Evolutionary conservation across 37 sponge, comb jelly and placozoan genomes (phyloP).

Genomic region (Corticium candelabrum): DNA sequence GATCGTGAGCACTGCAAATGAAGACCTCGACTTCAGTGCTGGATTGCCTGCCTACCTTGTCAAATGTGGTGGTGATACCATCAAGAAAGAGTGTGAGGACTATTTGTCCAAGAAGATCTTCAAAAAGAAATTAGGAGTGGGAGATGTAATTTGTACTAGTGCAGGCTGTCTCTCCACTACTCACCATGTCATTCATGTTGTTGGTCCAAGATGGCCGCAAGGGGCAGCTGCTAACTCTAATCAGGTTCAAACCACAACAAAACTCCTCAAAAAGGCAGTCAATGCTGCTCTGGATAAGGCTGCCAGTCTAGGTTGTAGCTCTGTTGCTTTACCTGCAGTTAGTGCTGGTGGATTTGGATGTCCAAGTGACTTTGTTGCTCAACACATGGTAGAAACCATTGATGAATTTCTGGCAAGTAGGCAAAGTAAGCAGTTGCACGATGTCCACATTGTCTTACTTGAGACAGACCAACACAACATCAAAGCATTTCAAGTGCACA

Average conservation of each 20-base stretch:
- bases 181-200: background rate
- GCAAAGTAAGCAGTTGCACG: no score
- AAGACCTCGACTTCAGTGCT: background rate
- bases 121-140: background rate
- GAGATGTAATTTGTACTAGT: background rate
- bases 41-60: background rate
- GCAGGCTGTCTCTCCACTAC: background rate
- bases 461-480: no score
- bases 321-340: background rate
- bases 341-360: background rate
- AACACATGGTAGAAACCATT: background rate
- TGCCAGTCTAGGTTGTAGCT: background rate
- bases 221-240: background rate
- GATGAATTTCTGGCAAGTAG: background rate
- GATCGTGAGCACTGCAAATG: background rate
- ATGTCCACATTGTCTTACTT: no score
- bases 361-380: constrained; percentile 2
- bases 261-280: background rate
- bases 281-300: background rate
- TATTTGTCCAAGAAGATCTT: background rate
- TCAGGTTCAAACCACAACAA: background rate
- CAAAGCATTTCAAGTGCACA: no score
- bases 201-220: background rate
- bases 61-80: background rate
- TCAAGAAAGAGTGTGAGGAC: background rate